phyloP scores from a whole-genome alignment of 2,888 invertebrate genomes.

The Imbricaverruca yamaguchii region DNA sequence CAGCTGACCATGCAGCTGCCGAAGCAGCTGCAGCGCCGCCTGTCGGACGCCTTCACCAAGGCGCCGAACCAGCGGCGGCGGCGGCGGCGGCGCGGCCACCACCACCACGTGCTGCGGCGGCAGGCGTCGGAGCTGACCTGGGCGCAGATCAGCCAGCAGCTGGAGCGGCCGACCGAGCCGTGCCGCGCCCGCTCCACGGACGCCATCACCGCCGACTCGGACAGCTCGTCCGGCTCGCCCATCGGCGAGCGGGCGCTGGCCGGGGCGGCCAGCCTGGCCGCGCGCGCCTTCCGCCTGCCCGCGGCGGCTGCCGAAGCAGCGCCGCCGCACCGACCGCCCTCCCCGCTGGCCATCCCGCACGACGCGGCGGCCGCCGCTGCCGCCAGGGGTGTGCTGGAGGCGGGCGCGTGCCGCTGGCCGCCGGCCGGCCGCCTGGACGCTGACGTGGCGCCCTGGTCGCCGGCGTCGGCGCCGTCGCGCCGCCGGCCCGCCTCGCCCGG shows the following conservation, averaged over 20 bases:
- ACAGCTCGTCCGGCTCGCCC: constrained; percentile 9
- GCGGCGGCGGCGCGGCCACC: neutral
- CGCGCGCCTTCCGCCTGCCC: neutral
- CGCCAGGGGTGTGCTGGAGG: neutral
- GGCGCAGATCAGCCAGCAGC: constrained; percentile 12
- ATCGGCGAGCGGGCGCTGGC: neutral
- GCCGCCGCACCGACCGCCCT: neutral
- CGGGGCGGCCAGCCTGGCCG: neutral
- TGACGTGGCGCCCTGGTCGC: neutral
- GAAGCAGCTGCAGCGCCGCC: constrained; percentile 5
- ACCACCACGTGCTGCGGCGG: neutral
- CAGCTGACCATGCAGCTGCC: constrained; percentile 18
- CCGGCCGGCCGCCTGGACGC: neutral
- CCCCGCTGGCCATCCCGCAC: constrained; percentile 1
- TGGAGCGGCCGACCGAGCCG: neutral
- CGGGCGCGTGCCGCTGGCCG: neutral
- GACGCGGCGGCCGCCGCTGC: neutral
- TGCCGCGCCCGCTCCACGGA: constrained; percentile 1
- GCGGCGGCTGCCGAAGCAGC: neutral
- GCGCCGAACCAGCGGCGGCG: neutral
- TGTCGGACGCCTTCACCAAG: constrained; percentile 5
- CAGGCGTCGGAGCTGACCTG: constrained; percentile 15
- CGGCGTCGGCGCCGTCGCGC: neutral
- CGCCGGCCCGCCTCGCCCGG: neutral
- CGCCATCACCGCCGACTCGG: constrained; percentile 8